phyloP scores from a whole-genome alignment of 2,888 invertebrate genomes.

The Tridacna gigas region DNA sequence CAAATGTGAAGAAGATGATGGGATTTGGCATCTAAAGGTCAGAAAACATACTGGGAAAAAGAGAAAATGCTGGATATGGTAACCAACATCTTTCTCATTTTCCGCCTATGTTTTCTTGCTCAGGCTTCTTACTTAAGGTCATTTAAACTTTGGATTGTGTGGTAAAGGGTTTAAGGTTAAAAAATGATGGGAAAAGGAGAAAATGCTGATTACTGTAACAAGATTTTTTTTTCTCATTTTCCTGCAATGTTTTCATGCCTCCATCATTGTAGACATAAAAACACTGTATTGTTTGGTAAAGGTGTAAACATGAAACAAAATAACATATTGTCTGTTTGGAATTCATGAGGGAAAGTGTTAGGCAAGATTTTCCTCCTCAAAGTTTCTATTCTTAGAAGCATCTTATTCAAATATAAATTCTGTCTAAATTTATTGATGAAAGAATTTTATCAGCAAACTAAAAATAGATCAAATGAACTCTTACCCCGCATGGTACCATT shows the following conservation, averaged over 20 bases:
- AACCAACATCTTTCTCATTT: not conserved
- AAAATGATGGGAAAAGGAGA: not conserved
- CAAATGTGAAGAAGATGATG: too few relatives aligned
- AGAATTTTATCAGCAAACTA: conserved; percentile 28
- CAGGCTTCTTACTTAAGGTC: not conserved
- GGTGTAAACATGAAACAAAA: not conserved
- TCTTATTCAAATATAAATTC: conserved; percentile 27
- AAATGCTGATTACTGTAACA: not conserved
- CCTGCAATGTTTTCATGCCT: not conserved
- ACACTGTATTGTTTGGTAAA: not conserved
- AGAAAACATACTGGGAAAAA: not conserved
- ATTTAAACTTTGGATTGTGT: not conserved
- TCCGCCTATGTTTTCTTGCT: not conserved
- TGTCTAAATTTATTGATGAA: conserved; percentile 30
- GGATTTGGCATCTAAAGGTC: too few relatives aligned
- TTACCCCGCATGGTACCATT: too few relatives aligned
- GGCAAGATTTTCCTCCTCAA: not conserved
- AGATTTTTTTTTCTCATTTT: not conserved
- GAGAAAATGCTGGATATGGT: not conserved
- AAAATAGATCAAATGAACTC: conserved; percentile 3
- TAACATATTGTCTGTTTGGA: not conserved
- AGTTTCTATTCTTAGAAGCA: conserved; percentile 5
- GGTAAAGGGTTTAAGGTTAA: not conserved
- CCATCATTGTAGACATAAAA: not conserved
- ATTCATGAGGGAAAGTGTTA: not conserved